Evolutionary conservation across 1,140 invertebrate genomes (phyloP), one percentile per base, ranked within the genome.

Genomic region (Drosophila tropicalis): DNA sequence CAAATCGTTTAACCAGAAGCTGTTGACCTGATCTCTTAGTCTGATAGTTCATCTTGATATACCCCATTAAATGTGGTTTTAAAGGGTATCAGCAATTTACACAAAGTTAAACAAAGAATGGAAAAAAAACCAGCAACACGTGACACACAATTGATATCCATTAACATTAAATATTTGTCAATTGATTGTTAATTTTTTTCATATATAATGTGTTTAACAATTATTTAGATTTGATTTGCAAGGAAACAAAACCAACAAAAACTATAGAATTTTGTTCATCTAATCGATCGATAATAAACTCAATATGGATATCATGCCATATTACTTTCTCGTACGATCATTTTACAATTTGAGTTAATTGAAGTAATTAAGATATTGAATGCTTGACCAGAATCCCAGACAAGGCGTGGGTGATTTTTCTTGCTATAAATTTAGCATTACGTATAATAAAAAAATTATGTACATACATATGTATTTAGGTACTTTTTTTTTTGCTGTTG

Each of bases 151-250:
- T 62, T 44, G 17, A 41, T 62, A 62, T 66, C 36, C 15, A 62
- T 17, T 39, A 47, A 60, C 34, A 62, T 17, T 39, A 56, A 60
- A 41, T 63, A 9, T 60, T 55, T 17, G 17, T 15, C 39, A 57
- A 9, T 36, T 55, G 44, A 51, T 39, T 60, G 62, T 57, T 75
- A 76, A 79, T 76, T 76, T 63, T 62, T 69, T 57, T 25, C 4
- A 51, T 72, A 51, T 22, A 51, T 51, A 51, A 67, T 63, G 66
- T 72, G 76, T 63, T 77, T 67, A 79, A 77, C 66, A 73, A 67
- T 51, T 22, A 51, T 51, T 51, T 51, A 12, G 44, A 51, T 22
- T 22, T 51, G 17, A 47, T 47, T 47, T 47, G 44, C 44, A 17
- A 47, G 44, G 9, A 2, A 47, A 47, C 29, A 29, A 5, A 29